These are phyloP conservation scores for Pluvialis apricaria DNA, from an alignment of 2,113 vertebrate genomes.

Conservation along the genomic window DNA sequence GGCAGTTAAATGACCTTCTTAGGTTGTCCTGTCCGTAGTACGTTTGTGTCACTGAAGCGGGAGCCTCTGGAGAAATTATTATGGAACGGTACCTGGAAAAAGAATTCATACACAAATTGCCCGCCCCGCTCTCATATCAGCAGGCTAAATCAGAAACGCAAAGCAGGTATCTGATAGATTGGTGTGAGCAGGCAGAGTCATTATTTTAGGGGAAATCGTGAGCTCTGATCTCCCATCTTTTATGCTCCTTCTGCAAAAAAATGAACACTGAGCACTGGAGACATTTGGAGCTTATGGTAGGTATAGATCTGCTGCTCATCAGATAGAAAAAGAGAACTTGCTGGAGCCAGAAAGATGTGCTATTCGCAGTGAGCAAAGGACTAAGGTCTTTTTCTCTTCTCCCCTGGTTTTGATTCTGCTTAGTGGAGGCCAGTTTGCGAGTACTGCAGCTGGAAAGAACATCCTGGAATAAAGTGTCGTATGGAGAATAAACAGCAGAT, in stretches of 20 bases:
- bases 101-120: not conserved
- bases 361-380: not conserved
- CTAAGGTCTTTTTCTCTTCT: not conserved
- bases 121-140: not conserved
- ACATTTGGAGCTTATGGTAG: not conserved
- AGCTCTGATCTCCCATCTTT: not conserved
- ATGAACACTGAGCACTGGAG: not conserved
- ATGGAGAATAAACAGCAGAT: not conserved
- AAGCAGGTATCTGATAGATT: not conserved
- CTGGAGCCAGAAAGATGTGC: not conserved
- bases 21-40: not conserved
- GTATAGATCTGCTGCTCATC: not conserved
- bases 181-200: not conserved
- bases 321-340: not conserved
- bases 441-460: not conserved
- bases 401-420: not conserved
- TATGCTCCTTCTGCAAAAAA: not conserved
- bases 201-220: not conserved
- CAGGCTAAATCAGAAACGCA: not conserved
- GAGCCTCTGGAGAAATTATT: not conserved
- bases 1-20: conserved; percentile 36
- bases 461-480: not conserved
- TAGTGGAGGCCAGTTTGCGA: not conserved
- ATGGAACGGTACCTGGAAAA: not conserved
- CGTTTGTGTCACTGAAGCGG: conserved; percentile 5